Percentiles rank a stretch among this genome's conserved stretches.
phyloP scores from a whole-genome alignment of 2,888 invertebrate species.

The Barypeithes pellucidus region DNA sequence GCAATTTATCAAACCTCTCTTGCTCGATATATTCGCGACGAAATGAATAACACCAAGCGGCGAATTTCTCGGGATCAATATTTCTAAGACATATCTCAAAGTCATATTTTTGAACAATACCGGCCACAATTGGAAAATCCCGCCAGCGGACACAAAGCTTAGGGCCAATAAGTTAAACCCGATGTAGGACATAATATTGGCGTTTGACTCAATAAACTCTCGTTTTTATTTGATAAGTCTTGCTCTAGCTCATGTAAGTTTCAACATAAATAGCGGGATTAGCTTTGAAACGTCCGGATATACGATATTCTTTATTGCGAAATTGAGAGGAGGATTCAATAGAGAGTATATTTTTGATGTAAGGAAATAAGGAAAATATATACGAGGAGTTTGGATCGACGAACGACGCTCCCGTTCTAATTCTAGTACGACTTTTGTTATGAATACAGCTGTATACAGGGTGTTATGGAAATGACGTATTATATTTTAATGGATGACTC shows the following conservation, averaged over 20 bases:
- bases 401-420: no score
- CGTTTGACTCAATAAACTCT: slow-evolving; percentile 59
- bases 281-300: slow-evolving; percentile 52
- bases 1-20: no score
- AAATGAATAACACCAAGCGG: neutral
- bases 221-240: slow-evolving; percentile 60
- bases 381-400: no score
- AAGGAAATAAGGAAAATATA: slow-evolving; percentile 1
- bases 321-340: slow-evolving; percentile 4
- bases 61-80: neutral
- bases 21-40: neutral
- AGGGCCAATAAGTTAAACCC: slow-evolving; percentile 51
- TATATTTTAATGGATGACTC: no score
- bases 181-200: slow-evolving; percentile 55
- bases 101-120: slow-evolving; percentile 47
- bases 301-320: slow-evolving; percentile 27
- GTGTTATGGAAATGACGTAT: no score
- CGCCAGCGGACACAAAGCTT: slow-evolving; percentile 47
- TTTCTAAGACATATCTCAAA: slow-evolving; percentile 32
- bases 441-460: no score
- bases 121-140: slow-evolving; percentile 49
- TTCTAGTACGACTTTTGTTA: no score
- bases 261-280: slow-evolving; percentile 62
- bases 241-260: slow-evolving; percentile 61
- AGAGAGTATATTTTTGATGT: neutral